A percentile compares a stretch with the other conserved stretches of the same genome.
Conservation (phyloP, 2,113 vertebrate species). For the Ovis canadensis region DNA sequence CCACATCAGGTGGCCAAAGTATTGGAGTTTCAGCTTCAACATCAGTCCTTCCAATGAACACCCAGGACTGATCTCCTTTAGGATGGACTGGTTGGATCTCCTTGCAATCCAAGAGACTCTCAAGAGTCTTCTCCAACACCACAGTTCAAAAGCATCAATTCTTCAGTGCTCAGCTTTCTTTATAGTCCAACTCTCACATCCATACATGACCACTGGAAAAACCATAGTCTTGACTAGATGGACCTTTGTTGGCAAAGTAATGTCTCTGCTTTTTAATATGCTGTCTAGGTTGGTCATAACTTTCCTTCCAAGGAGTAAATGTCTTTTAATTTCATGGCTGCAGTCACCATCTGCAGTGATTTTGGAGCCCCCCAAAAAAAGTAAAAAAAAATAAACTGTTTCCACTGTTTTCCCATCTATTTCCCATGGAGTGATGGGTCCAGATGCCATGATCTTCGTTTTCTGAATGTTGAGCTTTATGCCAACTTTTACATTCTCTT, state of each 20-base stretch:
- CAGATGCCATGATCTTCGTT: background rate
- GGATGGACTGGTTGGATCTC: background rate
- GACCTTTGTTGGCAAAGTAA: background rate
- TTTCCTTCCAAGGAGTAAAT: background rate
- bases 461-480: background rate
- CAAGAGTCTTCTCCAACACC: background rate
- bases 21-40: background rate
- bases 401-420: background rate
- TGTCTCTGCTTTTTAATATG: background rate
- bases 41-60: background rate
- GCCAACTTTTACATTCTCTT: background rate
- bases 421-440: background rate
- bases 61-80: background rate
- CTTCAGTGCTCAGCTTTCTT: rapidly evolving
- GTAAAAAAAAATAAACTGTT: too few relatives aligned
- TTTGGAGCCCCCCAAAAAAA: background rate
- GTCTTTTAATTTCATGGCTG: background rate
- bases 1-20: background rate
- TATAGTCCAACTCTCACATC: background rate
- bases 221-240: background rate
- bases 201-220: background rate
- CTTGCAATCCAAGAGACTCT: background rate
- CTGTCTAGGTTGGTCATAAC: background rate
- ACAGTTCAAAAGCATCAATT: background rate
- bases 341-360: background rate